These are phyloP conservation scores for Sialia sialis DNA, from an alignment of 2,113 vertebrate genomes.

Conservation along the genomic window DNA sequence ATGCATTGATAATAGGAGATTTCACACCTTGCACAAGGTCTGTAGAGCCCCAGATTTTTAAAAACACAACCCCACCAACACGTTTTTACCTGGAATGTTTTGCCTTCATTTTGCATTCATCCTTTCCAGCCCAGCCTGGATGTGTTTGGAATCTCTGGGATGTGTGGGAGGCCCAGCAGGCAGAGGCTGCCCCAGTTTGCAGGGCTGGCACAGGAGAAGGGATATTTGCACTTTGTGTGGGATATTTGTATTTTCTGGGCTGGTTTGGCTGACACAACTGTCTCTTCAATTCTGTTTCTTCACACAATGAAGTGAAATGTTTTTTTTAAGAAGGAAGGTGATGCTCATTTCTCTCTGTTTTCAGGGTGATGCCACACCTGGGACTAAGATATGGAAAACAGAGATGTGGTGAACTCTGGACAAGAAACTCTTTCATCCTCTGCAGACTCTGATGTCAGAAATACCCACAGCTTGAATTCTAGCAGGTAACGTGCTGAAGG, in stretches of 20 bases:
- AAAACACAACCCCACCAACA: accelerated
- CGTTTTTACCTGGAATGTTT: neutral
- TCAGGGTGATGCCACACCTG: conserved; percentile 71
- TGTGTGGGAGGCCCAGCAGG: neutral
- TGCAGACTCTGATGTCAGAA: conserved; percentile 53
- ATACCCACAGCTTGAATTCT: conserved; percentile 10
- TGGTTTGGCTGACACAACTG: neutral
- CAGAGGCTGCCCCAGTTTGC: neutral
- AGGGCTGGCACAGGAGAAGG: neutral
- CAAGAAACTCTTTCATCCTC: conserved; percentile 59
- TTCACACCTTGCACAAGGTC: neutral
- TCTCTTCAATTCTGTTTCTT: conserved; percentile 63
- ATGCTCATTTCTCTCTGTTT: conserved; percentile 67
- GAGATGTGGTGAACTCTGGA: conserved; percentile 59
- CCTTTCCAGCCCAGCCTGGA: neutral
- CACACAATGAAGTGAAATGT: conserved; percentile 52
- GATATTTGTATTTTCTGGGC: neutral
- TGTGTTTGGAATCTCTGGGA: neutral
- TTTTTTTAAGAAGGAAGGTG: conserved; percentile 55
- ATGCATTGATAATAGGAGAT: accelerated
- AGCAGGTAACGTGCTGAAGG: conserved; percentile 56
- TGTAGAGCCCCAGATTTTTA: neutral
- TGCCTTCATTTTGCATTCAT: neutral
- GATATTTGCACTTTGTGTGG: too few species aligned
- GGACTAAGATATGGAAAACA: conserved; percentile 75